phyloP scores from a whole-genome alignment of 2,888 invertebrate species.

The Aplocera efformata region DNA sequence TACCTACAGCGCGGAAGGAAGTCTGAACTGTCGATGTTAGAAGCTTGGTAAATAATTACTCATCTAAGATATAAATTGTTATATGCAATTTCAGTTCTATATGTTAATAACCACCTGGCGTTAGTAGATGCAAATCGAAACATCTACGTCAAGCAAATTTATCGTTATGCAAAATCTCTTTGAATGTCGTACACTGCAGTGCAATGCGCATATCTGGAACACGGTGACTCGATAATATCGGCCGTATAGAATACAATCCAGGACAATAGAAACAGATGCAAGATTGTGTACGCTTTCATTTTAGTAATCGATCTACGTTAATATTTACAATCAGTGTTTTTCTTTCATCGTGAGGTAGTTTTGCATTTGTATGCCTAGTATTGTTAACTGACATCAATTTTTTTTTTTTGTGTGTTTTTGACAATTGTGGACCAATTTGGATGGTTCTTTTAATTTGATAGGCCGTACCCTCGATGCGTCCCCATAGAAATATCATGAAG shows the following conservation, averaged over 20 bases:
- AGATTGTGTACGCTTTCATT: constrained; percentile 1
- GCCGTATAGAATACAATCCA: constrained; percentile 11
- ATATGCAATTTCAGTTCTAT: constrained; percentile 4
- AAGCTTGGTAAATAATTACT: no score
- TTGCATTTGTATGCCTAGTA: no score
- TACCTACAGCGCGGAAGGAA: no score
- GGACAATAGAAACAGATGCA: constrained; percentile 8
- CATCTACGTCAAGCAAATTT: constrained; percentile 39
- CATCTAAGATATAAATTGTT: no score
- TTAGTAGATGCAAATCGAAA: constrained; percentile 31
- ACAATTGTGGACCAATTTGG: no score
- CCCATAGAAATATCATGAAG: no score
- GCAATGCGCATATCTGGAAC: constrained; percentile 33
- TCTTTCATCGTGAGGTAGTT: neutral
- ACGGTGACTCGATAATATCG: constrained; percentile 39
- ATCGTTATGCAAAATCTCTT: constrained; percentile 55
- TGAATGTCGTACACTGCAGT: constrained; percentile 43
- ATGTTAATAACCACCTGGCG: constrained; percentile 9
- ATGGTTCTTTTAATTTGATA: no score
- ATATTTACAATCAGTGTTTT: neutral
- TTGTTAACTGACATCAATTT: no score
- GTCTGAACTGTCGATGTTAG: no score
- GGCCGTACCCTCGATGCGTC: no score
- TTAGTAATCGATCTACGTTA: constrained; percentile 27
- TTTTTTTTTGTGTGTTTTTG: no score